Evolutionary conservation across 2,113 vertebrate species (phyloP).

Genomic region (Xenotilapia leptura): DNA sequence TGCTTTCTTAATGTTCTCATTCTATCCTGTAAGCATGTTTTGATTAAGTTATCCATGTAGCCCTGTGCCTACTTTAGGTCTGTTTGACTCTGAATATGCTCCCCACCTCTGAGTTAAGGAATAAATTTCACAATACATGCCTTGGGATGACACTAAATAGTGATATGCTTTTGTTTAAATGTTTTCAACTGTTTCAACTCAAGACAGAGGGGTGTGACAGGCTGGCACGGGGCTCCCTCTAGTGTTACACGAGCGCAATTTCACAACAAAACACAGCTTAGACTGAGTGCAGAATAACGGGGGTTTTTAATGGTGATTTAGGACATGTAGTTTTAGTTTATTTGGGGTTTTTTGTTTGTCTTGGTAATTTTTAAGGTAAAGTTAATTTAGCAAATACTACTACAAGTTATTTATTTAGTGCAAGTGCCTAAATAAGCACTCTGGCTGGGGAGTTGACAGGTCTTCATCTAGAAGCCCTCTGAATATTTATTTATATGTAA

Average conservation of each 20-base stretch:
- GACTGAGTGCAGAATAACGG: neutral
- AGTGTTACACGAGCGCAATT: neutral
- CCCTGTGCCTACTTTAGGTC: neutral
- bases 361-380: neutral
- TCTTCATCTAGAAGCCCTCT: neutral
- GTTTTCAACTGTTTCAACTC: neutral
- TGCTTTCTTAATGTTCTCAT: neutral
- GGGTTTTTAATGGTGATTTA: fast-evolving
- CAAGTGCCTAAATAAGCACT: neutral
- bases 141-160: neutral
- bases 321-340: neutral
- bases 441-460: neutral
- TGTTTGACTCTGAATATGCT: neutral
- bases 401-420: neutral
- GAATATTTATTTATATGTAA: neutral
- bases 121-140: neutral
- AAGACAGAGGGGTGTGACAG: neutral
- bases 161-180: neutral
- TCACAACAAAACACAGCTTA: neutral
- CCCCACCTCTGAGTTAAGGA: neutral
- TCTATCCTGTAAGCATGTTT: neutral
- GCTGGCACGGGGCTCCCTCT: constrained; percentile 27
- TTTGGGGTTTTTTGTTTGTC: fast-evolving
- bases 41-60: neutral
- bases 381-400: neutral